These are phyloP conservation scores for Caranx melampygus DNA, from an alignment of 2,113 vertebrate genomes.

Conservation along the genomic window DNA sequence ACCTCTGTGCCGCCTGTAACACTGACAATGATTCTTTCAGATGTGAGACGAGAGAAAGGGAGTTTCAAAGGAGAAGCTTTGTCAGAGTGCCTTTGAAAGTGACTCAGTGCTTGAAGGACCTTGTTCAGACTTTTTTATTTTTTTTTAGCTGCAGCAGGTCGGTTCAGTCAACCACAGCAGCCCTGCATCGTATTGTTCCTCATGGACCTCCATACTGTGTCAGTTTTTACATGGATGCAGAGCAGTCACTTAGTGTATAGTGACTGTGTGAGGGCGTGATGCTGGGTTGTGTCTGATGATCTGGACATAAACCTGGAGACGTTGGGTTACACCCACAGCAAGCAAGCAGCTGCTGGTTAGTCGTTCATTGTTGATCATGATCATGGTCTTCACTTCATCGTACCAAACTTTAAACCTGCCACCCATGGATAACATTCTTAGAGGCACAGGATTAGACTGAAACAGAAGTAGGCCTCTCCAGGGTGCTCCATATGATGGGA, in stretches of 20 bases:
- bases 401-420: too few relatives aligned
- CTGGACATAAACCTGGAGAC: not conserved
- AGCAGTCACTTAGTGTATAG: not conserved
- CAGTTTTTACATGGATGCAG: not conserved
- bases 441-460: too few relatives aligned
- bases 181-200: not conserved
- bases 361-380: too few relatives aligned
- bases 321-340: not conserved
- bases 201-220: not conserved
- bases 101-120: slow-evolving; percentile 26
- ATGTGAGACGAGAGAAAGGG: slow-evolving; percentile 44
- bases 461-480: too few relatives aligned
- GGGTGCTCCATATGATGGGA: too few relatives aligned
- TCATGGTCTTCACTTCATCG: too few relatives aligned
- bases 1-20: slow-evolving; percentile 36
- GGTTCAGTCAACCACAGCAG: not conserved
- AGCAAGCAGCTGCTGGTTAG: too few relatives aligned
- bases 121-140: slow-evolving; percentile 31
- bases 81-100: slow-evolving; percentile 43
- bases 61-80: slow-evolving; percentile 39
- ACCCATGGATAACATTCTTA: too few relatives aligned
- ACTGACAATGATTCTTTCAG: slow-evolving; percentile 38
- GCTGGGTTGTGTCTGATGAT: not conserved
- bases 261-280: not conserved
- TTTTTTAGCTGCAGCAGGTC: not conserved